Conservation (phyloP, 1,140 invertebrate genomes). For the Euwallacea fornicatus region DNA sequence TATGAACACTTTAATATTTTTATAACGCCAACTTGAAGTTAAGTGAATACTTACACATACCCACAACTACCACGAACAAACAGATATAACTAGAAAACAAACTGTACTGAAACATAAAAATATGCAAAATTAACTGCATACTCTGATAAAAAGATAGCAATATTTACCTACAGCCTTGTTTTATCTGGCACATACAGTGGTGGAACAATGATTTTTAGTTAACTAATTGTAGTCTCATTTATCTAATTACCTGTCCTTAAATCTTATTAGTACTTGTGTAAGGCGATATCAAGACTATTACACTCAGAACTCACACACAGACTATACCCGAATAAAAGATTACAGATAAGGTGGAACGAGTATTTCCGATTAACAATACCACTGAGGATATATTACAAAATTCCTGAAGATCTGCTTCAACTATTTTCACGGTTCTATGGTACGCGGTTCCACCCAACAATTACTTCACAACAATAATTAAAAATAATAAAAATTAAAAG, state of each 20-base stretch:
- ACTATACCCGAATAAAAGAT: too few species aligned
- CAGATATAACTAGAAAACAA: conserved; percentile 24
- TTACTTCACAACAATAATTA: conserved; percentile 19
- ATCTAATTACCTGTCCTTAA: too few species aligned
- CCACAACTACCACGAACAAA: neutral
- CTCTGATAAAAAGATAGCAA: conserved; percentile 30
- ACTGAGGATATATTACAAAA: neutral
- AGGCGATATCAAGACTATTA: too few species aligned
- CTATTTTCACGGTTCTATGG: conserved; percentile 6
- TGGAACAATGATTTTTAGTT: conserved; percentile 3
- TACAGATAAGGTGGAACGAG: too few species aligned
- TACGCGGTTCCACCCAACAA: conserved; percentile 2
- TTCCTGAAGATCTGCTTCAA: conserved; percentile 1
- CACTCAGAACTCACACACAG: too few species aligned
- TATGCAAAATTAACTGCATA: conserved; percentile 36
- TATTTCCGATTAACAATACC: too few species aligned
- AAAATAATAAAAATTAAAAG: conserved; percentile 11
- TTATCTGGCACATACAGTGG: conserved; percentile 27
- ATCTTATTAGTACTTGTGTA: too few species aligned
- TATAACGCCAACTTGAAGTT: too few species aligned
- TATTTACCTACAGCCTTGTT: conserved; percentile 32
- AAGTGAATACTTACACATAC: too few species aligned
- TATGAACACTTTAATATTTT: too few species aligned
- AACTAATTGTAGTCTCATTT: too few species aligned
- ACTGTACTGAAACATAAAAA: conserved; percentile 15